phyloP scores from a whole-genome alignment of 2,113 vertebrate species.

The Tichodroma muraria region DNA sequence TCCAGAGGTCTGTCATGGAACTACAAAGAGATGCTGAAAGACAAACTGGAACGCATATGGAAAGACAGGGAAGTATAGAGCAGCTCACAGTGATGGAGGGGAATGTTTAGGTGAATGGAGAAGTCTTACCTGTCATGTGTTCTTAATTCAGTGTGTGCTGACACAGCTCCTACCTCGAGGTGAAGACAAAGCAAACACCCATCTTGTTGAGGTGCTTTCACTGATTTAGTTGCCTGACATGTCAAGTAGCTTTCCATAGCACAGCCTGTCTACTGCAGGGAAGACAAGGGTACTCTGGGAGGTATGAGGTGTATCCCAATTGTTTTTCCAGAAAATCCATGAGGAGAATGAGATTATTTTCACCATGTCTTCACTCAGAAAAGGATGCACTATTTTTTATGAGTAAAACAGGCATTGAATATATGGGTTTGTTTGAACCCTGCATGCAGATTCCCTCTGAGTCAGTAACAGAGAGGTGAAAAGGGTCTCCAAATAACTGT shows the following conservation, averaged over 20 bases:
- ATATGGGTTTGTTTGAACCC: not conserved
- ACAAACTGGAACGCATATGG: fast-evolving
- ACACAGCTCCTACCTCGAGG: not conserved
- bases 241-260: not conserved
- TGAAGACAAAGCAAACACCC: not conserved
- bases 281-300: not conserved
- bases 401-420: not conserved
- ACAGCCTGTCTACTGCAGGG: not conserved
- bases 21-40: not conserved
- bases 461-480: not conserved
- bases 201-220: not conserved
- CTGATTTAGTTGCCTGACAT: not conserved
- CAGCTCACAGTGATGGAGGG: not conserved
- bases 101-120: not conserved
- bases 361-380: not conserved
- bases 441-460: not conserved
- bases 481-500: not conserved
- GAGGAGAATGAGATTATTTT: not conserved
- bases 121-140: not conserved
- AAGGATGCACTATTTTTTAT: not conserved
- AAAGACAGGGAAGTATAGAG: not conserved
- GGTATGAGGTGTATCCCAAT: fast-evolving
- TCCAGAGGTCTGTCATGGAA: not conserved
- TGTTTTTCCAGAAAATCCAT: not conserved
- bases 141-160: not conserved